phyloP scores from a whole-genome alignment of 2,113 vertebrate species.

The Ictalurus punctatus region DNA sequence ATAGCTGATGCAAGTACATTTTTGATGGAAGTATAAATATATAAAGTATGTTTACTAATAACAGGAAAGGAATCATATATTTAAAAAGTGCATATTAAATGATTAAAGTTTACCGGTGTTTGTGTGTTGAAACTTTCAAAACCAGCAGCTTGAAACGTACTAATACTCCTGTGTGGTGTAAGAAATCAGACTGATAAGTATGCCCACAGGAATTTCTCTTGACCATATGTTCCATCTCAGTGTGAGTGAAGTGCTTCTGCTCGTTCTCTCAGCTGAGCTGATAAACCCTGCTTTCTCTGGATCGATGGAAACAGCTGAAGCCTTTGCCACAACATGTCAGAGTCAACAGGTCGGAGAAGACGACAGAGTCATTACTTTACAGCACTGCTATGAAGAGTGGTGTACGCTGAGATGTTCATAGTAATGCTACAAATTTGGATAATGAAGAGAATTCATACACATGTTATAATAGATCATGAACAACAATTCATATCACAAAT shows the following conservation, averaged over 20 bases:
- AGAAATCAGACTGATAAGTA: slow-evolving; percentile 8
- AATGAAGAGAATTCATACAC: neutral
- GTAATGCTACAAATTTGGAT: neutral
- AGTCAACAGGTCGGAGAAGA: neutral
- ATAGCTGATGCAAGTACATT: slow-evolving; percentile 75
- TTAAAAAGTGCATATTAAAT: neutral
- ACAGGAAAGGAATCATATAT: neutral
- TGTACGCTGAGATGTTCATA: neutral
- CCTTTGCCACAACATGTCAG: neutral
- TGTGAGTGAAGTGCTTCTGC: neutral
- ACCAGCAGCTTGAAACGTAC: neutral
- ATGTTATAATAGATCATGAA: neutral
- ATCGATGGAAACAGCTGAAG: slow-evolving; percentile 20
- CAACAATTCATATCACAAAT: neutral
- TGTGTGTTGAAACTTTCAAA: neutral
- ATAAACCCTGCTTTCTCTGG: slow-evolving; percentile 11
- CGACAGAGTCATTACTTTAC: neutral
- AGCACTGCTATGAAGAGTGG: neutral
- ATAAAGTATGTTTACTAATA: neutral
- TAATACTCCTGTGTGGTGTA: neutral
- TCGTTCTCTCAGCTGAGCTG: slow-evolving; percentile 16
- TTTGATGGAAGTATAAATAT: slow-evolving; percentile 62
- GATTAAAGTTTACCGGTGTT: neutral
- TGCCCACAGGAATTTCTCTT: neutral
- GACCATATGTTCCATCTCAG: slow-evolving; percentile 13